Percentiles rank a stretch among this genome's conserved stretches.
These are phyloP conservation scores for Semnornis frantzii DNA, from an alignment of 2,113 vertebrate genomes.

Conservation along the genomic window DNA sequence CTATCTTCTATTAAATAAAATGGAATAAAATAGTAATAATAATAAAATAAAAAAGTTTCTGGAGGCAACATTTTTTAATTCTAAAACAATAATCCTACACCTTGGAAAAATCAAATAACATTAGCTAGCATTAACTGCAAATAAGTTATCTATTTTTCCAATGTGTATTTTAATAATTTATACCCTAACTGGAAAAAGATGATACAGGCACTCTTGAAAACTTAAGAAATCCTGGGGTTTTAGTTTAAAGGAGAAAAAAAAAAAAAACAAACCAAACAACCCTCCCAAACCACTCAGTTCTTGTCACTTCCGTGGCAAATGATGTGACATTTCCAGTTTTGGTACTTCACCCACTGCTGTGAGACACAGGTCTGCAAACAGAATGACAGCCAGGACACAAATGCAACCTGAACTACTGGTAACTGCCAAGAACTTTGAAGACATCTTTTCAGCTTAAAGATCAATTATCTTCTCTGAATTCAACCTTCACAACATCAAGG, in stretches of 20 bases:
- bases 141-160: background rate
- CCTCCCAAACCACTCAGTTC: background rate
- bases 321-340: background rate
- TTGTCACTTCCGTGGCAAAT: background rate
- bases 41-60: too few relatives aligned
- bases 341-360: background rate
- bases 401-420: background rate
- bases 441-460: background rate
- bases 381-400: background rate
- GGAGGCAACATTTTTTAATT: background rate
- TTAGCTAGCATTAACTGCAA: background rate
- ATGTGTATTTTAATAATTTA: background rate
- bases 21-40: too few relatives aligned
- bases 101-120: background rate
- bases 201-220: background rate
- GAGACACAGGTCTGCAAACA: background rate
- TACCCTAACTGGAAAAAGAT: background rate
- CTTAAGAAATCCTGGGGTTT: background rate
- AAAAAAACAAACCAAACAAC: background rate
- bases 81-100: background rate
- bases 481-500: constrained; percentile 31
- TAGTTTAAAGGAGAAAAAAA: background rate
- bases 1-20: background rate
- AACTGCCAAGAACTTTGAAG: background rate
- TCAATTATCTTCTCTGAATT: background rate